Conservation (phyloP, 2,888 invertebrate genomes). For the Aspidapion aeneum region DNA sequence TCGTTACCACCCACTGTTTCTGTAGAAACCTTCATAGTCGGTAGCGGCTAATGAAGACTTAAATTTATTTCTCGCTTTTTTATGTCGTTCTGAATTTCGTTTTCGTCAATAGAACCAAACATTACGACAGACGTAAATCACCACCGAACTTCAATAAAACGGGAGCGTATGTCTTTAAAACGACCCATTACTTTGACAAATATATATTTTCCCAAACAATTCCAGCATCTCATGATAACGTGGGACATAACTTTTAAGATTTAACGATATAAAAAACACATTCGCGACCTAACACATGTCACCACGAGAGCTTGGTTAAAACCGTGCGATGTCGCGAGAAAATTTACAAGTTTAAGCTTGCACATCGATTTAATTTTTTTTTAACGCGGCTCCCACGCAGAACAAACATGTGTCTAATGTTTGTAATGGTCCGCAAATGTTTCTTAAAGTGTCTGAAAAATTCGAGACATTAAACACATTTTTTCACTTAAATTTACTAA, state of each 20-base stretch:
- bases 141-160: background rate
- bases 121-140: background rate
- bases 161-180: background rate
- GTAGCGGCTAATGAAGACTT: background rate
- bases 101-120: background rate
- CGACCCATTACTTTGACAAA: slow-evolving; percentile 9
- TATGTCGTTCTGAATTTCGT: background rate
- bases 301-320: slow-evolving; percentile 5
- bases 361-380: slow-evolving; percentile 7
- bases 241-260: slow-evolving; percentile 5
- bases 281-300: slow-evolving; percentile 14
- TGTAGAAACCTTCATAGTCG: background rate
- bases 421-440: no score
- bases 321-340: slow-evolving; percentile 5
- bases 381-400: slow-evolving; percentile 6
- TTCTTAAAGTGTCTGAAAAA: no score
- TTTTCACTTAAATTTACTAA: no score
- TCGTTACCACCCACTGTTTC: background rate
- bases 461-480: no score
- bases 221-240: slow-evolving; percentile 3
- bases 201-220: slow-evolving; percentile 7
- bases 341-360: slow-evolving; percentile 14
- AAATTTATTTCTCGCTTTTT: background rate
- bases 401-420: background rate
- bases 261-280: no score